phyloP scores from a whole-genome alignment of 2,888 invertebrate species.

The Phalera bucephala region DNA sequence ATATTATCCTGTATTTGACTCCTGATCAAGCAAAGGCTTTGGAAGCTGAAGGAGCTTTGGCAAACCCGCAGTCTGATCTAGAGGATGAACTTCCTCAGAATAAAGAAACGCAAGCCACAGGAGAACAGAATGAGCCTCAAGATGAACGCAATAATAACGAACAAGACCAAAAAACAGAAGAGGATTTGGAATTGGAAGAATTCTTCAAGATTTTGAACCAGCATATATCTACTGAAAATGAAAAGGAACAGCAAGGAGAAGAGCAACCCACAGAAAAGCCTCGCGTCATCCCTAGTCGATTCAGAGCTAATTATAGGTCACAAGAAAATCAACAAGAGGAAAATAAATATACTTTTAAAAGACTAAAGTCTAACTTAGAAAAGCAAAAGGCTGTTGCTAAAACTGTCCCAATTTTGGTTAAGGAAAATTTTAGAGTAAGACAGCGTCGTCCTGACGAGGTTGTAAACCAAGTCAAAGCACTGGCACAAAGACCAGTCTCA shows the following conservation, averaged over 20 bases:
- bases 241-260: no score
- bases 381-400: slow-evolving; percentile 52
- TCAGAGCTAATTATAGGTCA: slow-evolving; percentile 13
- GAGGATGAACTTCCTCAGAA: slow-evolving; percentile 22
- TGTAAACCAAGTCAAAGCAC: slow-evolving; percentile 35
- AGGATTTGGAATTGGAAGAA: slow-evolving; percentile 13
- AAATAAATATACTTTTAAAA: slow-evolving; percentile 32
- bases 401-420: slow-evolving; percentile 36
- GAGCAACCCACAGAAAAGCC: slow-evolving; percentile 21
- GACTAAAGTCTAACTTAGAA: slow-evolving; percentile 40
- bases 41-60: slow-evolving; percentile 45
- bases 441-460: slow-evolving; percentile 38
- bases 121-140: slow-evolving; percentile 21
- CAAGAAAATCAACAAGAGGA: slow-evolving; percentile 10
- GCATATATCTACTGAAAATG: slow-evolving; percentile 22
- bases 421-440: slow-evolving; percentile 35
- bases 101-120: slow-evolving; percentile 13
- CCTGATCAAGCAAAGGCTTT: slow-evolving; percentile 58
- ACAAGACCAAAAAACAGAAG: slow-evolving; percentile 5
- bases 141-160: slow-evolving; percentile 12
- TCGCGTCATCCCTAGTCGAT: slow-evolving; percentile 19
- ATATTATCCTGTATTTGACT: slow-evolving; percentile 62
- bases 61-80: slow-evolving; percentile 32
- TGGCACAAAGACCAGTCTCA: slow-evolving; percentile 9
- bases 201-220: slow-evolving; percentile 22